Percentiles rank a stretch among this genome's conserved stretches.
These are phyloP conservation scores for Aelia acuminata DNA, from an alignment of 2,888 invertebrate species.

Conservation along the genomic window DNA sequence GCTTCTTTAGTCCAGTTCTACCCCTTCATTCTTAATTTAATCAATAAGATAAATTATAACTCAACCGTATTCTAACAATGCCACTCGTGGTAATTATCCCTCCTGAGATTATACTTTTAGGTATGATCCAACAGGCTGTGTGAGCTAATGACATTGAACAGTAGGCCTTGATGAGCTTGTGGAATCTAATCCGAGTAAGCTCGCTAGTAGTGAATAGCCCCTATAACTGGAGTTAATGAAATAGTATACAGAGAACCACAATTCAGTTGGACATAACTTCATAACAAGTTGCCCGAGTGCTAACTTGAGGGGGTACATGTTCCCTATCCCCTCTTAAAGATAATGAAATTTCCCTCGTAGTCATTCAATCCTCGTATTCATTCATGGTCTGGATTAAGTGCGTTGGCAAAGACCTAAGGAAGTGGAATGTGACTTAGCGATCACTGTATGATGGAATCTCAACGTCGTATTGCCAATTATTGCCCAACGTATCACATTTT, in stretches of 20 bases:
- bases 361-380: neutral
- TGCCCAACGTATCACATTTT: neutral
- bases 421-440: neutral
- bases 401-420: neutral
- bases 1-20: too few relatives aligned
- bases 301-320: neutral
- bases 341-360: neutral
- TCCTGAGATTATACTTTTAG: neutral
- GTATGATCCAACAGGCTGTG: neutral
- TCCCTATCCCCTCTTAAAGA: neutral
- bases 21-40: too few relatives aligned
- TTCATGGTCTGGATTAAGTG: neutral
- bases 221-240: slow-evolving; percentile 11
- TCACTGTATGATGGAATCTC: neutral
- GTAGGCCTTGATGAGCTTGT: neutral
- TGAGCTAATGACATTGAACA: neutral
- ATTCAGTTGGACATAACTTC: slow-evolving; percentile 34
- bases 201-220: slow-evolving; percentile 4
- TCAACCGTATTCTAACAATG: neutral
- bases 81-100: neutral
- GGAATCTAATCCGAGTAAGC: slow-evolving; percentile 6
- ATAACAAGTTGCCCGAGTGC: neutral
- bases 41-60: too few relatives aligned
- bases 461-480: neutral
- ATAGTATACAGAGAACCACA: neutral